phyloP scores from a whole-genome alignment of 2,888 invertebrate genomes.

The Drosophila helvetica region DNA sequence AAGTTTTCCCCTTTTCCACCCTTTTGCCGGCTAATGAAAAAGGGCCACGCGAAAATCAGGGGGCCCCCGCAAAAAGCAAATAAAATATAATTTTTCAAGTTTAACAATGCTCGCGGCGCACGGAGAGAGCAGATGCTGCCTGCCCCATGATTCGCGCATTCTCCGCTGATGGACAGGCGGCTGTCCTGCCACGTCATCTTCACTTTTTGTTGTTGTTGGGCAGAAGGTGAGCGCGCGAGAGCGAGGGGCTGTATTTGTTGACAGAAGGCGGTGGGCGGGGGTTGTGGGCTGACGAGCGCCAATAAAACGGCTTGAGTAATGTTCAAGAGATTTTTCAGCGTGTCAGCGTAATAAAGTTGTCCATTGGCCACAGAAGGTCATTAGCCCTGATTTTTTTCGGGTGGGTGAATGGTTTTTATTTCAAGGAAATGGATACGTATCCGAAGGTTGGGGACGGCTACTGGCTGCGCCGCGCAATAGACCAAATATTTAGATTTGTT shows the following conservation, averaged over 20 bases:
- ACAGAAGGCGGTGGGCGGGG: conserved; percentile 48
- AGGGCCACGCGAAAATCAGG: conserved; percentile 51
- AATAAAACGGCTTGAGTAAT: conserved; percentile 76
- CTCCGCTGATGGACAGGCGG: conserved; percentile 19
- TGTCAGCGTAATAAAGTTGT: conserved; percentile 77
- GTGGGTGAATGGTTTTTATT: background rate
- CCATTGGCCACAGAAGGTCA: conserved; percentile 54
- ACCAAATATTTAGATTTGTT: conserved; percentile 2
- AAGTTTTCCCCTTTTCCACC: conserved; percentile 16
- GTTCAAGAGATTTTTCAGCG: conserved; percentile 66
- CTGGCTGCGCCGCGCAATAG: background rate
- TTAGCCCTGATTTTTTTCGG: conserved; percentile 49
- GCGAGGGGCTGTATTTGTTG: conserved; percentile 59
- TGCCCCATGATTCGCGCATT: conserved; percentile 29
- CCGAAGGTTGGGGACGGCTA: conserved; percentile 18
- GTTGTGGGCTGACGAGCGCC: conserved; percentile 29
- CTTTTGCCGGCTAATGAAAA: conserved; percentile 36
- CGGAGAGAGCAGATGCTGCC: conserved; percentile 5
- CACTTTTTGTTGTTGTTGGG: conserved; percentile 10
- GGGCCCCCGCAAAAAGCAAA: conserved; percentile 40
- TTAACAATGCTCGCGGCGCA: conserved; percentile 43
- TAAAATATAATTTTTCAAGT: conserved; percentile 63
- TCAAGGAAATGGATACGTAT: conserved; percentile 31
- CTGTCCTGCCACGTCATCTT: conserved; percentile 43
- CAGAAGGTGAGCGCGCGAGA: conserved; percentile 6